Conservation (phyloP, 2,797 vertebrate genomes). For the Hippoglossus hippoglossus region DNA sequence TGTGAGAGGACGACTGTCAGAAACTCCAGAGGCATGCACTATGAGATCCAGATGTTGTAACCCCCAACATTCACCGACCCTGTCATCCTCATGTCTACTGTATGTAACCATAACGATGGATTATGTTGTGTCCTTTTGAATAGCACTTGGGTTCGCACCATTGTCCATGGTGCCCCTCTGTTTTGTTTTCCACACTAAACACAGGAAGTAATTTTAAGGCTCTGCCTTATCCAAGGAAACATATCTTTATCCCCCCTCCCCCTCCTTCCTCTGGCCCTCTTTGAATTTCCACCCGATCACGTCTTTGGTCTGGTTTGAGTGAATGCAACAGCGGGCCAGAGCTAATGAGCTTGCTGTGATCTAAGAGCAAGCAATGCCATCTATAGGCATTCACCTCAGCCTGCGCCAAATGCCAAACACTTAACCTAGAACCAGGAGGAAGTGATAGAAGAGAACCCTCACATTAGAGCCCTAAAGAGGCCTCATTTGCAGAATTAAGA, state of each 20-base stretch:
- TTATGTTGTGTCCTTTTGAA: slow-evolving; percentile 16
- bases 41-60: slow-evolving; percentile 71
- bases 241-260: slow-evolving; percentile 23
- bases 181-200: slow-evolving; percentile 55
- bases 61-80: slow-evolving; percentile 17
- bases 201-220: slow-evolving; percentile 66
- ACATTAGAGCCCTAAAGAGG: background rate
- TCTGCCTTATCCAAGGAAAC: slow-evolving; percentile 52
- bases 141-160: slow-evolving; percentile 20
- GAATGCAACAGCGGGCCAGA: slow-evolving; percentile 72
- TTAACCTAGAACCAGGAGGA: slow-evolving; percentile 24
- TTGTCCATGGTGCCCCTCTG: slow-evolving; percentile 11
- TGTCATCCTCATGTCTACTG: slow-evolving; percentile 7
- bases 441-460: background rate
- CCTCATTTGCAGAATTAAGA: slow-evolving; percentile 16
- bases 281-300: slow-evolving; percentile 63
- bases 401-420: slow-evolving; percentile 46
- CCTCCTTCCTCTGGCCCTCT: slow-evolving; percentile 24
- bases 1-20: slow-evolving; percentile 46
- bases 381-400: slow-evolving; percentile 49
- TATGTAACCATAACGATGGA: slow-evolving; percentile 28
- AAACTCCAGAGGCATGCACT: slow-evolving; percentile 48
- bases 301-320: slow-evolving; percentile 73
- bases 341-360: slow-evolving; percentile 73
- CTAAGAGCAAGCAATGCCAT: slow-evolving; percentile 65